A percentile compares a stretch with the other conserved stretches of the same genome.
Conservation (phyloP, 92 coral and sea anemone species). For the Palythoa grandiflora region DNA sequence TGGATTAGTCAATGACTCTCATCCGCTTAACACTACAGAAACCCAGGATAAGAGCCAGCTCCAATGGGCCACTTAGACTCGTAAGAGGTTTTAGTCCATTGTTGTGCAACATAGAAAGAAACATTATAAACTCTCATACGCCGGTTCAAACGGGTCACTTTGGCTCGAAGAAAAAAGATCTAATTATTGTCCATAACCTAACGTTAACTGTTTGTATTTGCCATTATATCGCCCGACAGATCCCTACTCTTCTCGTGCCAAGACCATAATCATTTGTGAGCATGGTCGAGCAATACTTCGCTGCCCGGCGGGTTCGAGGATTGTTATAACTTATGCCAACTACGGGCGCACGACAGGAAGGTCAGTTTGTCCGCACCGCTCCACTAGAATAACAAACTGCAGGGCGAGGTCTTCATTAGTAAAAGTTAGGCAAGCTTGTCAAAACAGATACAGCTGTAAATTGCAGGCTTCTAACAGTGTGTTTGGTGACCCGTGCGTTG, state of each 20-base stretch:
- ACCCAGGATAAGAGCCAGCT: too few species aligned
- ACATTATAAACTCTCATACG: too few species aligned
- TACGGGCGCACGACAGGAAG: conserved; percentile 35
- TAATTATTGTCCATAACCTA: too few species aligned
- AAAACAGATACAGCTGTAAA: neutral
- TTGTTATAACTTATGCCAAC: conserved; percentile 5
- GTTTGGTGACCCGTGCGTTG: conserved; percentile 36
- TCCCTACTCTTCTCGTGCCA: conserved; percentile 2
- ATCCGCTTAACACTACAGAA: too few species aligned
- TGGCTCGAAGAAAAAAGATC: too few species aligned
- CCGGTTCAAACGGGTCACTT: too few species aligned
- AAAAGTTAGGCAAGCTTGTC: conserved; percentile 4
- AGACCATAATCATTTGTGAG: conserved; percentile 37
- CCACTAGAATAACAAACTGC: conserved; percentile 6
- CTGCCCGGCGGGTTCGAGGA: conserved; percentile 3
- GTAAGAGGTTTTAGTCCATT: too few species aligned
- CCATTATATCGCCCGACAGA: neutral
- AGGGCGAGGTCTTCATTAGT: neutral
- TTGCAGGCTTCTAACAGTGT: conserved; percentile 19
- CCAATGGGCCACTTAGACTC: too few species aligned
- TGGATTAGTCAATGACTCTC: too few species aligned
- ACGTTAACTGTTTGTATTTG: too few species aligned
- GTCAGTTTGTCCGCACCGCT: neutral
- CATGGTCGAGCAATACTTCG: neutral
- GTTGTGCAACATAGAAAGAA: too few species aligned